These are phyloP conservation scores for Potamilus streckersoni DNA, from an alignment of 1,140 invertebrate species.

Conservation along the genomic window DNA sequence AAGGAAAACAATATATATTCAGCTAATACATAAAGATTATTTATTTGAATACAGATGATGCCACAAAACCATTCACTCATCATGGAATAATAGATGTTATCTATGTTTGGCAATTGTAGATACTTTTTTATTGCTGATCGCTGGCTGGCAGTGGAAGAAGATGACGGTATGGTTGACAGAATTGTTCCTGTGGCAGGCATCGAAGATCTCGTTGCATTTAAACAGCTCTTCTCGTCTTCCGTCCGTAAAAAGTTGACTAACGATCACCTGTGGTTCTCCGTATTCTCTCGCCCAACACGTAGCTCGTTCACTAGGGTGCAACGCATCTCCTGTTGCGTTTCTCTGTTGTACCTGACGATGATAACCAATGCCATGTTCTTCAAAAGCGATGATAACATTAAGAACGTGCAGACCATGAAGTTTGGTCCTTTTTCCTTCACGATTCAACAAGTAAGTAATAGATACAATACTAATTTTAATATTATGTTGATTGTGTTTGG, in stretches of 20 bases:
- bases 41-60: too few species aligned
- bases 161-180: conserved; percentile 67
- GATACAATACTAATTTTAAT: too few species aligned
- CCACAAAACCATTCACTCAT: neutral
- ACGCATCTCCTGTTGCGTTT: conserved; percentile 56
- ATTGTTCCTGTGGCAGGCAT: conserved; percentile 65
- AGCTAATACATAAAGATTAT: too few species aligned
- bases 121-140: conserved; percentile 64
- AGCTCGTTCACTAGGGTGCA: conserved; percentile 57
- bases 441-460: conserved; percentile 29
- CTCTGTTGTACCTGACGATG: conserved; percentile 61
- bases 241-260: conserved; percentile 67
- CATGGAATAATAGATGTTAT: neutral
- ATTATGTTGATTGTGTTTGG: too few species aligned
- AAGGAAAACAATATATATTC: too few species aligned
- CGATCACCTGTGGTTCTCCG: conserved; percentile 67
- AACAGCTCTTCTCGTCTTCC: conserved; percentile 66
- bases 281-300: conserved; percentile 48
- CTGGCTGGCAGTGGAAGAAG: conserved; percentile 68
- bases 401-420: conserved; percentile 7
- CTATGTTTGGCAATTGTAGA: conserved; percentile 32
- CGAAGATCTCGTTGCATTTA: conserved; percentile 66
- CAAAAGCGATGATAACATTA: conserved; percentile 17
- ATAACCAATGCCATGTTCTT: conserved; percentile 66
- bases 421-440: conserved; percentile 43